Conservation (phyloP, 2,113 vertebrate species). For the Delphinapterus leucas region DNA sequence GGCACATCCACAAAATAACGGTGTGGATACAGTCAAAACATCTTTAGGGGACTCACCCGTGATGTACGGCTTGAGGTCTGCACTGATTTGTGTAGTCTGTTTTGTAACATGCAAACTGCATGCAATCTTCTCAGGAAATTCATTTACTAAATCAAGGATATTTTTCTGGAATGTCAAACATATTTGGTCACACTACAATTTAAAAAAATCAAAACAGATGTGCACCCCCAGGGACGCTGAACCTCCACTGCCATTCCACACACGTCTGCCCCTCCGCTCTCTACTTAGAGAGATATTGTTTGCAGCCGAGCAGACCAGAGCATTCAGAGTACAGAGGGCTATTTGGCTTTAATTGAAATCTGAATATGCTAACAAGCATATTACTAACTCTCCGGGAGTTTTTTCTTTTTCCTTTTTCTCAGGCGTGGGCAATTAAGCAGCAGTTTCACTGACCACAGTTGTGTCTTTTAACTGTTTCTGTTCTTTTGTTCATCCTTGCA, state of each 20-base stretch:
- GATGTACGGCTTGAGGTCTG: conserved; percentile 86
- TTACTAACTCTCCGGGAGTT: conserved; percentile 19
- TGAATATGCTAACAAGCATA: conserved; percentile 36
- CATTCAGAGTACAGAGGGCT: neutral
- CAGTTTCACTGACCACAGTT: conserved; percentile 68
- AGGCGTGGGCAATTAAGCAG: conserved; percentile 46
- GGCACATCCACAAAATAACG: neutral
- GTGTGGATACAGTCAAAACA: neutral
- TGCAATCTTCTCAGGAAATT: conserved; percentile 90
- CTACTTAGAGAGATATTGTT: conserved; percentile 6
- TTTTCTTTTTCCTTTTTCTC: conserved; percentile 54
- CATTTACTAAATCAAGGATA: conserved; percentile 86
- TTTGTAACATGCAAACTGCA: conserved; percentile 92
- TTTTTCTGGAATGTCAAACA: conserved; percentile 86
- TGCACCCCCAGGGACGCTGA: neutral
- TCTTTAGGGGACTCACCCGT: conserved; percentile 83
- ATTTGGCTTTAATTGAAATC: conserved; percentile 51
- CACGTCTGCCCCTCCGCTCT: neutral
- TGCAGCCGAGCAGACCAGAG: conserved; percentile 49
- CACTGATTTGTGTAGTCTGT: conserved; percentile 85
- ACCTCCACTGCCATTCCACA: neutral
- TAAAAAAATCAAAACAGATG: conserved; percentile 77
- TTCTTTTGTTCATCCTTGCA: conserved; percentile 55
- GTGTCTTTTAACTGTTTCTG: conserved; percentile 62
- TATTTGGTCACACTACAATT: conserved; percentile 71